Evolutionary conservation across 2,797 vertebrate genomes (phyloP).

Genomic region (Hyperoplus immaculatus): DNA sequence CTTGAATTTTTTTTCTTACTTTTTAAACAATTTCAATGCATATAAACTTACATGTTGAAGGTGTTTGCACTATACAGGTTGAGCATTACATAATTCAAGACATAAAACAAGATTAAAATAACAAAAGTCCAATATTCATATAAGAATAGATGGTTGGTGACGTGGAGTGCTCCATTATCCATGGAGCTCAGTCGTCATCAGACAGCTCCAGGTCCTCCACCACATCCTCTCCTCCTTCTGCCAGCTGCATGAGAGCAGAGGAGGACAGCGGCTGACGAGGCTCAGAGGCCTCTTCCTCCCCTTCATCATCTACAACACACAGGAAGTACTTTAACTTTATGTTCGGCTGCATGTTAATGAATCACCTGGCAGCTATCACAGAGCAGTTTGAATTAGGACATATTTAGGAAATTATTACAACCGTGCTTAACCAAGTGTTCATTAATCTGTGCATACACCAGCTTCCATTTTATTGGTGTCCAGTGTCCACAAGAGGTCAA

Average conservation of each 20-base stretch:
- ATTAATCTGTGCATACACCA: neutral
- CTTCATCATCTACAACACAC: conserved; percentile 68
- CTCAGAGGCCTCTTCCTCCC: conserved; percentile 54
- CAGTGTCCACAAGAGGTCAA: no score
- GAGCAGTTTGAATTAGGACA: neutral
- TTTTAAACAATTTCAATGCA: conserved; percentile 40
- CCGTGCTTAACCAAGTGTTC: neutral
- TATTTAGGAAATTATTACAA: no score
- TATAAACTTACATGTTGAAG: conserved; percentile 55
- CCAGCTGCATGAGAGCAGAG: conserved; percentile 88
- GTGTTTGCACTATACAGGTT: conserved; percentile 61
- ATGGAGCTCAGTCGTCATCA: conserved; percentile 84
- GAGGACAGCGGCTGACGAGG: conserved; percentile 80
- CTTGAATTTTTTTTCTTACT: conserved; percentile 7
- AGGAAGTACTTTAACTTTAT: conserved; percentile 9
- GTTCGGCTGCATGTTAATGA: neutral
- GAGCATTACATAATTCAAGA: conserved; percentile 43
- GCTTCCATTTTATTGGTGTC: neutral
- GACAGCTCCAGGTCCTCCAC: conserved; percentile 94
- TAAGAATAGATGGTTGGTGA: neutral
- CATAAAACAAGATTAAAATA: conserved; percentile 22
- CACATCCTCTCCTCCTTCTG: conserved; percentile 90
- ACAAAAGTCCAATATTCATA: conserved; percentile 27
- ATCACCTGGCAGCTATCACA: neutral
- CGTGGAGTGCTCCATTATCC: neutral